A percentile compares a stretch with the other conserved stretches of the same genome.
Conservation (phyloP, 2,797 vertebrate species). For the Tarsius wallacei region DNA sequence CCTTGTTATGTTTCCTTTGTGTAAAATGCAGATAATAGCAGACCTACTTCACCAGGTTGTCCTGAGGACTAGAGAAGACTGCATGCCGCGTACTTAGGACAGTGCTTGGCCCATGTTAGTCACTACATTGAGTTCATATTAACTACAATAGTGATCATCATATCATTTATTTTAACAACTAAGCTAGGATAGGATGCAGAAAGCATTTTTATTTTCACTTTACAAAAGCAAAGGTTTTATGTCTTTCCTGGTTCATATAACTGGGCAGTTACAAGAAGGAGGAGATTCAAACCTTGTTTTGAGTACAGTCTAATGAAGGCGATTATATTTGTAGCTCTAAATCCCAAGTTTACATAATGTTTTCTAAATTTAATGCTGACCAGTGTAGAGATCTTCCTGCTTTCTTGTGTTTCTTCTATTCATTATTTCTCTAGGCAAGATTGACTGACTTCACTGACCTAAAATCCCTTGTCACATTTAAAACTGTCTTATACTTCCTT, state of each 20-base stretch:
- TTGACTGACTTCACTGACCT: neutral
- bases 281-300: neutral
- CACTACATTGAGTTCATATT: neutral
- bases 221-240: constrained; percentile 17
- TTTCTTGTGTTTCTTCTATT: neutral
- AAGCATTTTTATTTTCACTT: constrained; percentile 43
- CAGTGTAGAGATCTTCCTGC: neutral
- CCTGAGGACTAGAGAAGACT: neutral
- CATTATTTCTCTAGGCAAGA: constrained; percentile 18
- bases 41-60: neutral
- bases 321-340: neutral
- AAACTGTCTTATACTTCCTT: constrained; percentile 19
- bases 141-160: neutral
- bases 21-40: neutral
- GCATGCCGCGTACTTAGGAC: neutral
- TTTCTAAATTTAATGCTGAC: constrained; percentile 53
- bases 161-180: constrained; percentile 43
- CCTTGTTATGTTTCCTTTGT: neutral
- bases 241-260: neutral
- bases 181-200: neutral
- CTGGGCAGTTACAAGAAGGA: neutral
- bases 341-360: neutral
- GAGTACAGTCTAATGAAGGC: neutral
- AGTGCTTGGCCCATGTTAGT: neutral
- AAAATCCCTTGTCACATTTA: constrained; percentile 9